Evolutionary conservation across 2,113 vertebrate genomes (phyloP), one percentile per base, ranked within the genome.

Genomic region (Alethe diademata): DNA sequence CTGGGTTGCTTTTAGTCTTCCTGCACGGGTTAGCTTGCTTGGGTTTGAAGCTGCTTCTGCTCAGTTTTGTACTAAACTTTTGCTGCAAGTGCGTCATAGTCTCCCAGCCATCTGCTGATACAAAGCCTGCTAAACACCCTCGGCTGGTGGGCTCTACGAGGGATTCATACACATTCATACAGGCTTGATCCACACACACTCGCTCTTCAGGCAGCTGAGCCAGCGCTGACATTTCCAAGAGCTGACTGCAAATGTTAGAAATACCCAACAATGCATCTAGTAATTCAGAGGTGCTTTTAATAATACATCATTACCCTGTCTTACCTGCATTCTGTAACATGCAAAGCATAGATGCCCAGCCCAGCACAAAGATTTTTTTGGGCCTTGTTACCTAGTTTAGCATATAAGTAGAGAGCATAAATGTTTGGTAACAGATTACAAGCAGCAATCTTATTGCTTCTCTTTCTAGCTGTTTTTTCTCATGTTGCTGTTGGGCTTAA

Each of bases 61-160:
- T 53, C 43, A 35, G 22, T 43, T 78, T 25, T 8, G 26, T 40
- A 2, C 40, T 47, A 38, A 69, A 73, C 45, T 82, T 60, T 8
- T 16, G 3, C 70, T 81, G 61, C 23, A 11, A 45, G 31, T 38
- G 6, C 36, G 6, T 87, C 43, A 31, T 5, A 6, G 25, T 9
- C 10, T 56, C 40, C 12, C 14, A 14, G 28, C 23, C 12, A 12
- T 29, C 42, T 66, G 58, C 62, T 26, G 18, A 12, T 18, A 17
- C 33, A 33, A 42, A 90, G 47, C 19, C 1, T 23, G 31, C 51
- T 40, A 3, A 53, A 58, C 38, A 20, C 15, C 16, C 72, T 9
- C 29, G 54, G 1, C 22, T 36, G 14, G 8, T 40, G 1, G 3
- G 2, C 31, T 42, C 31, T 17, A 1, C 7, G 6, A 51, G n/a